phyloP scores from a whole-genome alignment of 2,797 vertebrate genomes.

The Aselliscus stoliczkanus region DNA sequence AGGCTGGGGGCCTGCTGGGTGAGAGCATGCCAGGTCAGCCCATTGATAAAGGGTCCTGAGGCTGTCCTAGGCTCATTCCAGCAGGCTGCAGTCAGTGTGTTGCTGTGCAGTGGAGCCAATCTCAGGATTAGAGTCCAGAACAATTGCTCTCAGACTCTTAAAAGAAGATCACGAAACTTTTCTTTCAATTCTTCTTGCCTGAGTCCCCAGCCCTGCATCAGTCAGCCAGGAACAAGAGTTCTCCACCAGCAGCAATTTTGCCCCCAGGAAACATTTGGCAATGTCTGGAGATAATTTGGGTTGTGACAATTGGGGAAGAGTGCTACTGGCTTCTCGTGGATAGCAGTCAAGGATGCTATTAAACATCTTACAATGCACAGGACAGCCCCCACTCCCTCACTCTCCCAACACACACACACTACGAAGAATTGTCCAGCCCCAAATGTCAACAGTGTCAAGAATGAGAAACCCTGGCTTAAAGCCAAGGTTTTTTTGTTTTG shows the following conservation, averaged over 20 bases:
- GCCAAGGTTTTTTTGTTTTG: too few relatives aligned
- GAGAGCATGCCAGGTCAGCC: neutral
- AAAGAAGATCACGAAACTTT: neutral
- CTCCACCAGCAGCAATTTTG: neutral
- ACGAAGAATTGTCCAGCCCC: neutral
- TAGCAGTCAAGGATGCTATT: neutral
- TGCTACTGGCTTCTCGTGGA: neutral
- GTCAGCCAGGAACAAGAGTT: neutral
- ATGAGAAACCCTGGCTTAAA: neutral
- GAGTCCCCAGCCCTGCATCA: neutral
- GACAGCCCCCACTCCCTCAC: too few relatives aligned
- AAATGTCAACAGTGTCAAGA: neutral
- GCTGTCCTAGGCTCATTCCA: neutral
- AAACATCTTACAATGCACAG: neutral
- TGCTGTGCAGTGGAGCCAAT: rapidly evolving
- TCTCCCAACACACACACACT: too few relatives aligned
- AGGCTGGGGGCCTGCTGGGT: neutral
- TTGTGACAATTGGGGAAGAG: neutral
- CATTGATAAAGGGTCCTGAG: neutral
- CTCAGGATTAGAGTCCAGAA: neutral
- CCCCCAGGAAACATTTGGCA: neutral
- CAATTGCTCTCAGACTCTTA: neutral
- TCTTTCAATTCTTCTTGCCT: neutral
- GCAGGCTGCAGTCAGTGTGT: neutral
- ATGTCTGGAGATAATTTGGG: neutral